These are phyloP conservation scores for Hyperopisus bebe DNA, from an alignment of 2,113 vertebrate species.

Conservation along the genomic window DNA sequence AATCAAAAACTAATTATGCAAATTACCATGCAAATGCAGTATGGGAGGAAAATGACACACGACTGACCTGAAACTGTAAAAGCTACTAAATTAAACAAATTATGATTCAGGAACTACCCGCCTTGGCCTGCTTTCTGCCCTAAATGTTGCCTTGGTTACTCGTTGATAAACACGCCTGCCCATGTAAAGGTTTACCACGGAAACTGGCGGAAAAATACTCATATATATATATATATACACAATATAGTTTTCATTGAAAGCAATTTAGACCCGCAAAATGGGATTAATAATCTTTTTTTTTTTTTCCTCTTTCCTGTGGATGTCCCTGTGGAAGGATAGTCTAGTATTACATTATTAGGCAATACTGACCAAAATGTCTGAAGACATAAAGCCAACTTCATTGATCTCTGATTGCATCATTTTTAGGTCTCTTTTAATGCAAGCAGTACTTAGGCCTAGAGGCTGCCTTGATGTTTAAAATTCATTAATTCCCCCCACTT, in stretches of 20 bases:
- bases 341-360: not conserved
- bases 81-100: not conserved
- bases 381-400: not conserved
- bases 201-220: not conserved
- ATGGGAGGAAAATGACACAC: not conserved
- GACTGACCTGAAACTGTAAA: not conserved
- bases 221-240: too few species aligned
- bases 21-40: not conserved
- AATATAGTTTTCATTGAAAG: not conserved
- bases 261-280: not conserved
- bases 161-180: not conserved
- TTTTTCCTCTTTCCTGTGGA: not conserved
- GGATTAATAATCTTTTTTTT: not conserved
- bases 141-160: not conserved
- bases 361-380: not conserved
- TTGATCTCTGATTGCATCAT: not conserved
- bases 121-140: not conserved
- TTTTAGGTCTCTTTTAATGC: not conserved
- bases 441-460: not conserved
- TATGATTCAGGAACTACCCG: not conserved
- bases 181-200: not conserved
- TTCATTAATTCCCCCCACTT: not conserved
- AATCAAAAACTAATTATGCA: not conserved
- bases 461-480: not conserved
- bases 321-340: not conserved